Evolutionary conservation across 1,140 invertebrate species (phyloP).

Genomic region (Bombus confusus): DNA sequence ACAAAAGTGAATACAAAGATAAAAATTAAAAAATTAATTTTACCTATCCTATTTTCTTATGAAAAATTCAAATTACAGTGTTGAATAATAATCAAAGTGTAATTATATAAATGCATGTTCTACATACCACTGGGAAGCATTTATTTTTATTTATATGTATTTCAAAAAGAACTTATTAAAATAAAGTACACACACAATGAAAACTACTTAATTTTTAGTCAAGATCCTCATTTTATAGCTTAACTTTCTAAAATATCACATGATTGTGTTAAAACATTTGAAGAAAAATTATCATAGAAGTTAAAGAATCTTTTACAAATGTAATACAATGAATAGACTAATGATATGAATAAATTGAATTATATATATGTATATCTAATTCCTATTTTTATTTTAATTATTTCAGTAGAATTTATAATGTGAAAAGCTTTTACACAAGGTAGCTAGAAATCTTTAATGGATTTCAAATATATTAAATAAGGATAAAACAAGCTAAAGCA

Average conservation of each 20-base stretch:
- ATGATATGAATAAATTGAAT: background rate
- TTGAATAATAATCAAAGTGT: conserved; percentile 46
- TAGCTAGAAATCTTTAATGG: background rate
- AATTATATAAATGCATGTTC: conserved; percentile 66
- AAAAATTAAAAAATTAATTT: conserved; percentile 54
- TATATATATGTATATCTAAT: background rate
- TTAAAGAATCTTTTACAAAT: too few species aligned
- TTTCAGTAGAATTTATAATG: background rate
- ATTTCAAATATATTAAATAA: background rate
- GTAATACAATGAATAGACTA: background rate
- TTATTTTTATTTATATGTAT: conserved; percentile 77
- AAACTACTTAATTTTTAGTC: conserved; percentile 10
- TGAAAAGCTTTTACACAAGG: too few species aligned
- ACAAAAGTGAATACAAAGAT: conserved; percentile 36
- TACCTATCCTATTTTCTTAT: conserved; percentile 46
- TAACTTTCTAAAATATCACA: background rate
- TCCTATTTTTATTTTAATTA: background rate
- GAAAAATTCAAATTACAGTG: conserved; percentile 45
- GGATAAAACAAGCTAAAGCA: background rate
- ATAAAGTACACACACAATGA: conserved; percentile 62
- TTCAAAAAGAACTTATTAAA: conserved; percentile 69
- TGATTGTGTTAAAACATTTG: background rate
- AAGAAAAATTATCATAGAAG: background rate
- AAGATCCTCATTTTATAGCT: background rate
- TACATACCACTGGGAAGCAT: conserved; percentile 70